These are phyloP conservation scores for Coregonus clupeaformis DNA, from an alignment of 2,113 vertebrate species.

Conservation along the genomic window DNA sequence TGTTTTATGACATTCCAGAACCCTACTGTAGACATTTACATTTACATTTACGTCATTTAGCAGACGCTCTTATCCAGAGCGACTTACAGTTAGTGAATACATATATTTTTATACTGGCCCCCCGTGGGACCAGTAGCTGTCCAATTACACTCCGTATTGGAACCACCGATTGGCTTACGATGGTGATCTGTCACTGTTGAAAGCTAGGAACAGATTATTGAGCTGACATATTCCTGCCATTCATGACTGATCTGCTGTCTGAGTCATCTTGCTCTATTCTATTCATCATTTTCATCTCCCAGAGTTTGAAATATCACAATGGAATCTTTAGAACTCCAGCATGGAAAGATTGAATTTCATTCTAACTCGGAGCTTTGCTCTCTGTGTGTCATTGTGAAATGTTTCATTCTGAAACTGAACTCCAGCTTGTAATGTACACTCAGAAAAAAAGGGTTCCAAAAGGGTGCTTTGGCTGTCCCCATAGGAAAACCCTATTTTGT, in stretches of 20 bases:
- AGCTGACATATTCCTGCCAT: slow-evolving; percentile 4
- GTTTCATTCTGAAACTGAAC: not conserved
- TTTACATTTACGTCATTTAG: too few species aligned
- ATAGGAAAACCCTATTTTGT: too few species aligned
- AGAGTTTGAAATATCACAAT: slow-evolving; percentile 23
- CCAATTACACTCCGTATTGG: not conserved
- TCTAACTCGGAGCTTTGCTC: not conserved
- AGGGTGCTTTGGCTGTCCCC: too few species aligned
- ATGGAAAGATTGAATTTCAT: not conserved
- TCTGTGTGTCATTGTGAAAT: not conserved
- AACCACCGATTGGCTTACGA: not conserved
- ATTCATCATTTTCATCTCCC: slow-evolving; percentile 48
- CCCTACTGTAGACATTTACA: too few species aligned
- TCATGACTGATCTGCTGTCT: slow-evolving; percentile 45
- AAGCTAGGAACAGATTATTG: slow-evolving; percentile 25
- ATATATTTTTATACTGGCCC: too few species aligned
- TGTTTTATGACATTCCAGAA: not conserved
- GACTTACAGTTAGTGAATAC: too few species aligned
- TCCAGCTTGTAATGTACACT: too few species aligned
- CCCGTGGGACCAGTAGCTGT: not conserved
- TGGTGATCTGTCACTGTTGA: not conserved
- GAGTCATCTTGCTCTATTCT: slow-evolving; percentile 29
- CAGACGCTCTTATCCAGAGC: too few species aligned
- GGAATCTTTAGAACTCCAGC: slow-evolving; percentile 4
- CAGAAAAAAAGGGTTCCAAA: too few species aligned